Evolutionary conservation across 2,888 invertebrate genomes (phyloP), one percentile per base, ranked within the genome.

Genomic region (Plusia festucae): DNA sequence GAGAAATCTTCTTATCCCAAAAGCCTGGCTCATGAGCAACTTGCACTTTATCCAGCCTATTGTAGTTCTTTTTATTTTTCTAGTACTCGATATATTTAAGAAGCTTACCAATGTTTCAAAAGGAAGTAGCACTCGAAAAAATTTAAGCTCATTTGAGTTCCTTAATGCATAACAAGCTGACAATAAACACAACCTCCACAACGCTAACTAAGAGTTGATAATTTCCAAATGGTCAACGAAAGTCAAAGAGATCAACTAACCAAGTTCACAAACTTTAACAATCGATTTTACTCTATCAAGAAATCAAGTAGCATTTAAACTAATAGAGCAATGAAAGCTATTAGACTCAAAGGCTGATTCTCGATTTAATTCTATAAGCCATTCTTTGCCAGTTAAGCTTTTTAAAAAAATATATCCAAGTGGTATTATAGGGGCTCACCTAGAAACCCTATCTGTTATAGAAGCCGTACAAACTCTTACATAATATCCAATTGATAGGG

Each of bases 341-440:
- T n/a, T 40, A n/a, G 40, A 40, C 40, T 0, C 40, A n/a, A n/a
- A 6, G 5, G 40, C 13, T 13, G 0, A 34, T 40, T 40, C n/a
- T n/a, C 40, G n/a, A n/a, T n/a, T 20, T 18, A 49, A 49, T 49
- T 18, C 46, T 9, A 18, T 49, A 49, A 49, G 3, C 46, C 18
- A 49, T 49, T 49, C 46, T 49, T 20, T 18, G 20, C 11, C 46
- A 11, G 46, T 49, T 49, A 49, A 49, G 18, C 46, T 11, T 49
- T 49, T 46, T 46, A 53, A 56, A 68, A 34, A 20, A 57, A 24
- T 53, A 22, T 68, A 69, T 11, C 30, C 20, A n/a, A 58, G 34
- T 70, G 57, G 70, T 57, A 70, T 70, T 51, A 53, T 11, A 70
- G 15, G 30, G 44, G 76, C 57, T 75, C 34, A 75, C 57, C 56